These are phyloP conservation scores for Drosophila baimaii DNA, from an alignment of 1,140 invertebrate genomes.

Conservation along the genomic window DNA sequence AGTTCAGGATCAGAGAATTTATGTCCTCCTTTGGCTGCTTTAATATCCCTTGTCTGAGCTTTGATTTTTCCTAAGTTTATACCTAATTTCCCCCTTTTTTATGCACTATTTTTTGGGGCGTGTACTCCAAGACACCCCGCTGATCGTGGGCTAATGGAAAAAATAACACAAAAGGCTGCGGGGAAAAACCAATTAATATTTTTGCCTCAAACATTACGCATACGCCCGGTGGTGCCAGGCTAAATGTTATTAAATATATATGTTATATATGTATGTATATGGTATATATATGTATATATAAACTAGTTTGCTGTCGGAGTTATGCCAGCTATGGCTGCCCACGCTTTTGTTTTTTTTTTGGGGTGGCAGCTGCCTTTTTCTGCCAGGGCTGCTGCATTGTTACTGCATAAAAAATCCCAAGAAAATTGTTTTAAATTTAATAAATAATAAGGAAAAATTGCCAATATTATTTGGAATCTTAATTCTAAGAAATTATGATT, in stretches of 20 bases:
- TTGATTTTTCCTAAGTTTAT: neutral
- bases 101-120: neutral
- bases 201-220: conserved; percentile 32
- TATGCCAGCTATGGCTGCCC: conserved; percentile 26
- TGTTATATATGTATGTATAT: conserved; percentile 24
- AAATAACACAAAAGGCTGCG: neutral
- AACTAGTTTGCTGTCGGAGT: conserved; percentile 1
- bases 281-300: neutral
- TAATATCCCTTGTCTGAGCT: neutral
- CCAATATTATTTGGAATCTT: too few relatives aligned
- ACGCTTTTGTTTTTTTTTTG: conserved; percentile 11
- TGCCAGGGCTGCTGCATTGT: conserved; percentile 4
- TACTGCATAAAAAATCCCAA: neutral
- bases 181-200: conserved; percentile 39
- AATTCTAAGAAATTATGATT: too few relatives aligned
- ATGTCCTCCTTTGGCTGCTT: neutral
- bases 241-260: conserved; percentile 61
- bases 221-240: conserved; percentile 31
- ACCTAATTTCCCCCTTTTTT: too few relatives aligned
- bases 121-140: conserved; percentile 12
- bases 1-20: too few relatives aligned
- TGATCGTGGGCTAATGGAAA: conserved; percentile 4
- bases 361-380: conserved; percentile 10
- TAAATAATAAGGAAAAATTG: too few relatives aligned
- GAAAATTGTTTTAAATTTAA: neutral